Evolutionary conservation across 2,113 vertebrate species (phyloP).

Genomic region (Misgurnus mizolepis): DNA sequence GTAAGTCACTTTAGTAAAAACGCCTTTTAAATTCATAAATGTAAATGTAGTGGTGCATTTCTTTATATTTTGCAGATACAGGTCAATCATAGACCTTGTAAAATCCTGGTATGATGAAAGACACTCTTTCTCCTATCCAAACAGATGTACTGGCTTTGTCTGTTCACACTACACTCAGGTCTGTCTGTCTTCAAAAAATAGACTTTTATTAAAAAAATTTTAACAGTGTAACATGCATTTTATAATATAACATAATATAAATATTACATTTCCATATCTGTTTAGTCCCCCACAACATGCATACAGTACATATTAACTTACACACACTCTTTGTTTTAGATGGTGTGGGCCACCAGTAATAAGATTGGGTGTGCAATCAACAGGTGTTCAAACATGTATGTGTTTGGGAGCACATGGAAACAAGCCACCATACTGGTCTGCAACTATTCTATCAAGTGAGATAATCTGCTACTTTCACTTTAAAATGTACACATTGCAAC

Average conservation of each 20-base stretch:
- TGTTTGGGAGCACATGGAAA: constrained; percentile 82
- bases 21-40: too few relatives aligned
- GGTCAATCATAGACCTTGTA: constrained; percentile 80
- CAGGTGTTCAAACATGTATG: constrained; percentile 77
- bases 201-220: not conserved
- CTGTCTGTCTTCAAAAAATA: not conserved
- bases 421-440: constrained; percentile 82
- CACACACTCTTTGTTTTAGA: constrained; percentile 69
- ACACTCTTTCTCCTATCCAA: constrained; percentile 81
- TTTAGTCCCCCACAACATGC: too few relatives aligned
- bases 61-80: constrained; percentile 69
- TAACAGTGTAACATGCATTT: too few relatives aligned
- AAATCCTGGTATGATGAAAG: constrained; percentile 84
- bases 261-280: not conserved
- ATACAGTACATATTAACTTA: not conserved
- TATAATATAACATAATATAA: not conserved
- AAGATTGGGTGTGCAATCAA: constrained; percentile 84
- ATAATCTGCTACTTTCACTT: not conserved
- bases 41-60: not conserved
- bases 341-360: constrained; percentile 90
- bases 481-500: too few relatives aligned
- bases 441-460: constrained; percentile 94
- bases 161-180: constrained; percentile 93
- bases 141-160: constrained; percentile 77
- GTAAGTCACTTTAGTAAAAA: too few relatives aligned